Conservation (phyloP, 2,113 vertebrate genomes). For the Nyctereutes procyonoides region DNA sequence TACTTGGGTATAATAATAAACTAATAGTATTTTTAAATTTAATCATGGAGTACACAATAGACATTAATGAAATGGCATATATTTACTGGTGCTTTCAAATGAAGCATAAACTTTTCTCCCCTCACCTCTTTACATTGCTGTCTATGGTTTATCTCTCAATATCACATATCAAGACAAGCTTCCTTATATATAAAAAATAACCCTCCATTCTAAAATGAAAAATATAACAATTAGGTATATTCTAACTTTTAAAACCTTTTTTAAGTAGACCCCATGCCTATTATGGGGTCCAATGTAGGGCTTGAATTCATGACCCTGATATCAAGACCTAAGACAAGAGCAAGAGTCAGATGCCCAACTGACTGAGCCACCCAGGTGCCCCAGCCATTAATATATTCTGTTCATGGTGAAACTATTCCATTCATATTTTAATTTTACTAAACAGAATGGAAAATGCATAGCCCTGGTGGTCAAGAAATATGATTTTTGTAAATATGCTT, state of each 20-base stretch:
- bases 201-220: background rate
- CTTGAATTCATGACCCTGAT: background rate
- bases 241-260: background rate
- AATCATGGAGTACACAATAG: background rate
- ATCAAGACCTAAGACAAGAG: background rate
- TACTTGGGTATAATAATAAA: background rate
- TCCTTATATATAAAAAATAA: background rate
- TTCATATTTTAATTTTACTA: background rate
- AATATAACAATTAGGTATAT: background rate
- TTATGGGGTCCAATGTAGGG: background rate
- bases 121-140: background rate
- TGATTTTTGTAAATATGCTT: background rate
- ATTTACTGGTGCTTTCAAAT: background rate
- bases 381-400: background rate
- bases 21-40: background rate
- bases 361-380: background rate
- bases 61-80: background rate
- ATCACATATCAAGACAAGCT: background rate
- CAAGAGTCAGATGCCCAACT: background rate
- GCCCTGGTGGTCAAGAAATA: background rate
- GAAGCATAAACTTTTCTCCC: background rate
- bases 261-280: background rate
- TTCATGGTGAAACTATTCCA: background rate
- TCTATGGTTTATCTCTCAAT: background rate
- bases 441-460: background rate